These are phyloP conservation scores for Microhierax caerulescens DNA, from an alignment of 2,797 vertebrate species.

Conservation along the genomic window DNA sequence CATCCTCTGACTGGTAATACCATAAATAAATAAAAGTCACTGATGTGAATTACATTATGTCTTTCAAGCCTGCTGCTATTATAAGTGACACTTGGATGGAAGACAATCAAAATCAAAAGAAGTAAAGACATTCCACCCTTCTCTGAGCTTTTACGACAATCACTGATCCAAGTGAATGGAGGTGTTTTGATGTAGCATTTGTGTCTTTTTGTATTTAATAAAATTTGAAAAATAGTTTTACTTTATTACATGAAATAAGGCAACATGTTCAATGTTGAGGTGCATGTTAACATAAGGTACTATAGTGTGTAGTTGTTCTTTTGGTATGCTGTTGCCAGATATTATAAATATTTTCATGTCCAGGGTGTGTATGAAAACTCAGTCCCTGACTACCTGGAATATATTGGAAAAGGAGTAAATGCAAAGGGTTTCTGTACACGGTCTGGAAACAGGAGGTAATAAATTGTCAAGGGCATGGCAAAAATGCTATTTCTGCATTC, in stretches of 20 bases:
- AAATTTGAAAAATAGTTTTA: neutral
- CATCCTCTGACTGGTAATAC: neutral
- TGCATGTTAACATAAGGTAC: neutral
- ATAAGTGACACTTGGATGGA: neutral
- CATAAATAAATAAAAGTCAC: neutral
- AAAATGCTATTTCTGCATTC: conserved; percentile 15
- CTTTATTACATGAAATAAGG: neutral
- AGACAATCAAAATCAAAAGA: neutral
- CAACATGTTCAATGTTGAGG: neutral
- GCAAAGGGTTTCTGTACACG: neutral
- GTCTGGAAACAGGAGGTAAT: neutral
- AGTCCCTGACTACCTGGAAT: neutral
- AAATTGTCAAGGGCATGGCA: neutral
- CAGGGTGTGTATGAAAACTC: neutral
- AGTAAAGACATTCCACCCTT: neutral
- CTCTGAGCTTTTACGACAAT: neutral
- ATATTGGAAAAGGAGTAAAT: neutral
- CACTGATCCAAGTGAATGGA: neutral
- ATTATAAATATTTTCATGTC: neutral
- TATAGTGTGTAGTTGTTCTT: neutral
- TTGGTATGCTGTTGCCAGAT: neutral
- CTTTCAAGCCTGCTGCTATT: neutral
- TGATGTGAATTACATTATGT: neutral
- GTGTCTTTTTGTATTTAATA: neutral
- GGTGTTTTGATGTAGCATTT: neutral